Conservation (phyloP, 1,140 invertebrate genomes). For the Cryptotermes secundus region DNA sequence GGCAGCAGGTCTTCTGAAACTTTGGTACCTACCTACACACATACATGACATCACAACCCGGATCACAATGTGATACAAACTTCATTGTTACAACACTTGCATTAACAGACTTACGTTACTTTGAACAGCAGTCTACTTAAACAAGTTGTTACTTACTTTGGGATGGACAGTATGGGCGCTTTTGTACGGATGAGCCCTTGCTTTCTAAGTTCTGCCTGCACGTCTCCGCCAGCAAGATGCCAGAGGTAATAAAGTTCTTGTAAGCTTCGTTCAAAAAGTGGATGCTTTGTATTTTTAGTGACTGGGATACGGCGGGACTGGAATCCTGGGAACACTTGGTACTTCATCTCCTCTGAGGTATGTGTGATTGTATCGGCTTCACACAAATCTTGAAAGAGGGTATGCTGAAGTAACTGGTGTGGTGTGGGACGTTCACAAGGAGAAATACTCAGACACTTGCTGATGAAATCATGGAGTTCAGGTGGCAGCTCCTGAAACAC, state of each 20-base stretch:
- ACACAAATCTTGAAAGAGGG: not conserved
- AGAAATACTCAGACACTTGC: slow-evolving; percentile 20
- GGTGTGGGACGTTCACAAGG: slow-evolving; percentile 13
- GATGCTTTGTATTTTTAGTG: slow-evolving; percentile 48
- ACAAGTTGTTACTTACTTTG: slow-evolving; percentile 59
- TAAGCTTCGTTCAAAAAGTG: slow-evolving; percentile 61
- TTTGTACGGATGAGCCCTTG: slow-evolving; percentile 84
- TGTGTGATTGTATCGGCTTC: not conserved
- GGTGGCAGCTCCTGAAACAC: slow-evolving; percentile 53
- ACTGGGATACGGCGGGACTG: not conserved
- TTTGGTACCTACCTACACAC: no score
- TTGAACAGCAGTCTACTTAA: not conserved
- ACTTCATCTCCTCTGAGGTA: not conserved
- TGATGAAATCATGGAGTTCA: slow-evolving; percentile 23
- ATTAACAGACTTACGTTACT: no score
- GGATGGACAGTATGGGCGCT: slow-evolving; percentile 74
- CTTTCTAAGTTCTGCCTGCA: slow-evolving; percentile 84
- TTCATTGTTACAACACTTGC: no score
- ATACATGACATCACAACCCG: no score
- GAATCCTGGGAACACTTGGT: slow-evolving; percentile 5
- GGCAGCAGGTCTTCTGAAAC: no score
- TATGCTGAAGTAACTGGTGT: not conserved
- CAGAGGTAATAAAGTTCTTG: slow-evolving; percentile 91
- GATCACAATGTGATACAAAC: no score
- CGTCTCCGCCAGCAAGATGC: slow-evolving; percentile 93